Base-by-base conservation (phyloP, 2,888 invertebrate species). In the Ernsta delagoae region DNA sequence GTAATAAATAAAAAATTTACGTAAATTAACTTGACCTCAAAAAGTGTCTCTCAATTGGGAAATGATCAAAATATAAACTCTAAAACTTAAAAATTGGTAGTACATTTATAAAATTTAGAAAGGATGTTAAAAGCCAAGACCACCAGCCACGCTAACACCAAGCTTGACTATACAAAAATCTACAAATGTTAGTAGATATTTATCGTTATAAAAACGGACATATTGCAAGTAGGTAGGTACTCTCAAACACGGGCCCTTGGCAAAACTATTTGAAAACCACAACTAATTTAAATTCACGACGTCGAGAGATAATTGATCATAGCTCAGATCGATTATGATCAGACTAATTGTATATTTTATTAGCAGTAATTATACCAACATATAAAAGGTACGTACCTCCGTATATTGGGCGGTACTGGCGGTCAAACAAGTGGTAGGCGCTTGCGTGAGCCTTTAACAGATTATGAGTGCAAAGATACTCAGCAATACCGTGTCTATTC, bases 381-480 rank as follows among this genome's bases (percentile, higher is more conserved):
- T 83, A 89, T 16, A 16, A 16, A 16, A 16, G 88, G 80, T n/a
- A n/a, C n/a, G n/a, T n/a, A n/a, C n/a, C n/a, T n/a, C n/a, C n/a
- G n/a, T n/a, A n/a, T n/a, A n/a, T n/a, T 95, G 93, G 79, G n/a
- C n/a, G 24, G 3, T 95, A 97, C 68, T 94, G 88, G 7, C 92
- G 83, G 24, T 24, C 1, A n/a, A n/a, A 96, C 78, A 96, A 90
- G 76, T 95, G 95, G 74, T 95, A 96, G n/a, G 94, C 95, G 78
- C 93, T 94, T 0, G 96, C 96, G 78, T 97, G 97, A 0, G 97
- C 96, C 79, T 96, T 95, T 16, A 97, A 84, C 64, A 96, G 86
- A 79, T 96, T 96, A 79, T 97, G 96, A 0, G 95, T 94, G 74
- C 96, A 96, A 0, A 95, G 84, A 80, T 97, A 97, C 71, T 94